A percentile compares a stretch with the other conserved stretches of the same genome.
Conservation (phyloP, 2,888 invertebrate species). For the Thereva nobilitata region DNA sequence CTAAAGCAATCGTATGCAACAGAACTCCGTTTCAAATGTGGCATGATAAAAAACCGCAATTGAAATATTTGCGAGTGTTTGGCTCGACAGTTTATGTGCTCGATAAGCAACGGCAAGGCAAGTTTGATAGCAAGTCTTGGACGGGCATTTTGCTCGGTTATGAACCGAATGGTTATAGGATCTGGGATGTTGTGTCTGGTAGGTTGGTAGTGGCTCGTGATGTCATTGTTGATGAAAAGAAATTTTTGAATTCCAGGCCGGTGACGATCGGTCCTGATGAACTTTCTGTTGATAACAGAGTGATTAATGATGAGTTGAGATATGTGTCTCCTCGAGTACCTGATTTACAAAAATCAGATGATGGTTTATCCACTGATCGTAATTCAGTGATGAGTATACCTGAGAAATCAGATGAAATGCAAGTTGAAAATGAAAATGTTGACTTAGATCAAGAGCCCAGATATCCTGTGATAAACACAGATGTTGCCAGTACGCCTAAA, state of each 20-base stretch:
- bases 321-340: too few relatives aligned
- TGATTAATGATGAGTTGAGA: too few relatives aligned
- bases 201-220: conserved; percentile 49
- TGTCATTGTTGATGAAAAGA: conserved; percentile 49
- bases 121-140: conserved; percentile 50
- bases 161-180: conserved; percentile 50
- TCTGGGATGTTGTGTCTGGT: conserved; percentile 47
- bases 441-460: too few relatives aligned
- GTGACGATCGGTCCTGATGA: conserved; percentile 2
- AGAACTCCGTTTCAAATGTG: conserved; percentile 53
- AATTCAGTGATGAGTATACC: too few relatives aligned
- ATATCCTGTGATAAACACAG: too few relatives aligned
- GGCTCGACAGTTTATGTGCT: conserved; percentile 49
- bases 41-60: conserved; percentile 50
- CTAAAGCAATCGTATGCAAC: conserved; percentile 46
- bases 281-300: conserved; percentile 11
- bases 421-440: too few relatives aligned
- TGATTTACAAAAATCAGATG: too few relatives aligned
- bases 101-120: conserved; percentile 47
- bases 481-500: too few relatives aligned
- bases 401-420: too few relatives aligned
- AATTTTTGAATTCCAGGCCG: conserved; percentile 46
- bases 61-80: conserved; percentile 49
- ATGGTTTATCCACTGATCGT: too few relatives aligned
- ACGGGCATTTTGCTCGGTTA: conserved; percentile 50